Evolutionary conservation across 2,888 invertebrate species (phyloP), one percentile per base, ranked within the genome.

Genomic region (Metopia argyrocephala): DNA sequence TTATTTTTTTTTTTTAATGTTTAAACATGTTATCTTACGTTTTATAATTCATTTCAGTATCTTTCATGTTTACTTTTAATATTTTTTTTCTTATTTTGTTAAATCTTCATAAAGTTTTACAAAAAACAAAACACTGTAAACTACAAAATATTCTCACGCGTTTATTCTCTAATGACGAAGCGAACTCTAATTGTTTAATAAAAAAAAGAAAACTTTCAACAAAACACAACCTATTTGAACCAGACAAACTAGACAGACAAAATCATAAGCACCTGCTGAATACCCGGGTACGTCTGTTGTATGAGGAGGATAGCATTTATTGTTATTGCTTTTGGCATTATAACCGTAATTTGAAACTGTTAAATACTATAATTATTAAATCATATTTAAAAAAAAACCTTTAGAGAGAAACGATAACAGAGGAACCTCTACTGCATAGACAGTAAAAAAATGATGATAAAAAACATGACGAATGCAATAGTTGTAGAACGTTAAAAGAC

Each of bases 111-210:
- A 38, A 38, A 38, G 12, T 12, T 31, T 38, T 15, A 38, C 12
- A 38, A 56, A 18, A 68, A 56, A 15, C 25, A n/a, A 15, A 28
- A 48, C 28, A 18, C 18, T 52, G 21, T 31, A 20, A 12, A 20
- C 18, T 9, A 62, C 38, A 21, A 61, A 62, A 71, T 71, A 54
- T 73, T 73, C 71, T 73, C 71, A 73, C 71, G 71, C 71, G 28
- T 73, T 54, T 56, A 54, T 62, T 57, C 12, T 52, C 59, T 56
- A 68, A 68, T 45, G 25, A 15, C 25, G 38, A 12, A 15, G 12
- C 15, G 38, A 38, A 38, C 12, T 12, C 12, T 38, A 12, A 38
- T 15, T 9, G 38, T 38, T 38, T 12, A 2, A 38, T 12, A 15
- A 38, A 38, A 31, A 31, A 5, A 28, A 31, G 3, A 3, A 2